Evolutionary conservation across 2,888 invertebrate genomes (phyloP), one percentile per base, ranked within the genome.

Genomic region (Troilus luridus): DNA sequence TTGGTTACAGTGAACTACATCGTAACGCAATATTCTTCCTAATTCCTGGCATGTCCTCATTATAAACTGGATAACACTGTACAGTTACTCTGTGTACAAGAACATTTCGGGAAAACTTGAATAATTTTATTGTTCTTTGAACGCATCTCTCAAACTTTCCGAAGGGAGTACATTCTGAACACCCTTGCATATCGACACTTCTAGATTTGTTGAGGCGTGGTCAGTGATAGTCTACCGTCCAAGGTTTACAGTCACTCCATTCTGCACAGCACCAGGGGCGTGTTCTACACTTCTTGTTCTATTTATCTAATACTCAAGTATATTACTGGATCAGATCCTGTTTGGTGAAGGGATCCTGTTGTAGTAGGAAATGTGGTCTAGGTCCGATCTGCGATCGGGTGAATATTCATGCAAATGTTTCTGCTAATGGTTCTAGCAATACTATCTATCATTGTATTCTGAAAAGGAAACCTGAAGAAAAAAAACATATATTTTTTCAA

Each of bases 261-360:
- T 12, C 41, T 19, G 72, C 85, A 41, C 54, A 56, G 56, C 11
- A n/a, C 56, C 56, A 12, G n/a, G 85, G 85, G 85, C 85, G 85
- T 85, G 85, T 85, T 85, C 85, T n/a, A 6, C 21, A 58, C 54
- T 56, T 81, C 85, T 85, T 85, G 85, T 56, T 85, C 56, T 85
- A 85, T 85, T 85, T 85, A 8, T 85, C n/a, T 58, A 85, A 17
- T n/a, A 21, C 21, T 56, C 85, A 56, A 58, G 56, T 85, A 85
- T 85, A 56, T 85, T 85, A 85, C n/a, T 21, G 85, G 85, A 54
- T 85, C 12, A 85, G 85, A 85, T 85, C 85, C 85, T 85, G 85
- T 85, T 85, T 21, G 85, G 85, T 85, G 85, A 85, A 85, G 85
- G 85, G 85, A 85, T 85, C 85, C 85, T 85, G 85, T 77, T 77